Evolutionary conservation across 2,888 invertebrate genomes (phyloP).

Genomic region (Zeuzera pyrina): DNA sequence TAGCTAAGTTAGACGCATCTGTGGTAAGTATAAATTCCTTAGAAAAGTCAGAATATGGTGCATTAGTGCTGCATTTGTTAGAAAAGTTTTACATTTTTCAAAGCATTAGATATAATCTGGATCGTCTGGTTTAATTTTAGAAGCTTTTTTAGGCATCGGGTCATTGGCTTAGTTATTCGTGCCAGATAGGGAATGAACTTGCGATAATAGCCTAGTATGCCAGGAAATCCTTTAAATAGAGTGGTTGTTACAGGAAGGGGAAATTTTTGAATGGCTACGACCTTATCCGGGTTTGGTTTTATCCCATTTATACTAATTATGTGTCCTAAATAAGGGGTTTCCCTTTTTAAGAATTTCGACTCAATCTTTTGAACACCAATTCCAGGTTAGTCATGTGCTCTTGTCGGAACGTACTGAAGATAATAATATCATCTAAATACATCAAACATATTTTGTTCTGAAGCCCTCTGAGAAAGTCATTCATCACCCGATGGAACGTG

Average conservation of each 20-base stretch:
- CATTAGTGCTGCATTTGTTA: constrained; percentile 5
- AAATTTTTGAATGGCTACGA: constrained; percentile 18
- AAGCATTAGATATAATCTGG: constrained; percentile 11
- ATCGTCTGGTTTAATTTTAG: too few species aligned
- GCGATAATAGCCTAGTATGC: constrained; percentile 14
- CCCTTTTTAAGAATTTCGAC: too few species aligned
- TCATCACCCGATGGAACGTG: too few species aligned
- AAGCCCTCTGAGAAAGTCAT: too few species aligned
- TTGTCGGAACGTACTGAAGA: too few species aligned
- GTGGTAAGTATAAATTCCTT: constrained; percentile 6
- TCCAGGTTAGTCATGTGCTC: too few species aligned
- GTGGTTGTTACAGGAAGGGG: constrained; percentile 14
- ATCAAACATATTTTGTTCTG: too few species aligned
- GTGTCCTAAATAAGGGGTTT: constrained; percentile 19
- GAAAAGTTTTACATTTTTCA: constrained; percentile 3
- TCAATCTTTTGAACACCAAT: constrained; percentile 7
- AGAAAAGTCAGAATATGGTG: constrained; percentile 2
- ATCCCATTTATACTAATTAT: constrained; percentile 18
- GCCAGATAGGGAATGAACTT: too few species aligned
- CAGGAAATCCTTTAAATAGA: constrained; percentile 10
- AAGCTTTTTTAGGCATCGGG: too few species aligned
- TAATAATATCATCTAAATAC: too few species aligned
- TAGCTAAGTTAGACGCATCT: too few species aligned
- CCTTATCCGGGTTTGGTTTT: constrained; percentile 22
- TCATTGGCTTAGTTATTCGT: too few species aligned